Evolutionary conservation across 2,888 invertebrate genomes (phyloP), one percentile per base, ranked within the genome.

Genomic region (Philereme transversata): DNA sequence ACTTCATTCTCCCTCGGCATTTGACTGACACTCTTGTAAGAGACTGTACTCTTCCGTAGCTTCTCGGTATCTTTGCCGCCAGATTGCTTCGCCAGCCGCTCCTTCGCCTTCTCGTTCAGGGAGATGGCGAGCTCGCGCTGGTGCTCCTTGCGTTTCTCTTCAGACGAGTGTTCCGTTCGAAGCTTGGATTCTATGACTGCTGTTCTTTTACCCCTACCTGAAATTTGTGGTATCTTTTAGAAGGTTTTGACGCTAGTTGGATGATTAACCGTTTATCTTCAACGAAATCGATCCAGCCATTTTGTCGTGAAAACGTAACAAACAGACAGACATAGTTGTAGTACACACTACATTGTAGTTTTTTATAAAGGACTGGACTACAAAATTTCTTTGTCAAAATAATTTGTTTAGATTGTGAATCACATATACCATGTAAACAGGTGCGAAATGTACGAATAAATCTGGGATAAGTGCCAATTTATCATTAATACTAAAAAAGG

Each of bases 131-230:
- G 88, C 87, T 99, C 99, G 75, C 97, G 97, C 85, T 99, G 99
- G 92, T 99, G 99, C 78, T 97, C 96, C 73, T 98, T 98, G 9
- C 99, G 95, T 85, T 99, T 99, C 78, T 99, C 99, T 83, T 99
- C 99, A 0, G 98, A 96, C 8, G 98, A 98, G 72, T 97, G 97
- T 82, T 99, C 99, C 43, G 97, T 97, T 77, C 99, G 94, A 6
- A 99, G 93, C 86, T 99, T 98, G 4, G 97, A 97, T 78, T 99
- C 98, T 43, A 99, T 94, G 5, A 99, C 97, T 4, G 99, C 97
- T 41, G 97, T 97, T 70, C 99, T 93, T 82, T 96, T 97, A 66
- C 96, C 97, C 68, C 94, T 90, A 1, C 94, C 94, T 92, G 77
- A 55, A 82, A 80, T 22, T 22, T 22, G 22, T 22, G 22, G 22